Conservation (phyloP, 2,888 invertebrate genomes). For the Carabus problematicus region DNA sequence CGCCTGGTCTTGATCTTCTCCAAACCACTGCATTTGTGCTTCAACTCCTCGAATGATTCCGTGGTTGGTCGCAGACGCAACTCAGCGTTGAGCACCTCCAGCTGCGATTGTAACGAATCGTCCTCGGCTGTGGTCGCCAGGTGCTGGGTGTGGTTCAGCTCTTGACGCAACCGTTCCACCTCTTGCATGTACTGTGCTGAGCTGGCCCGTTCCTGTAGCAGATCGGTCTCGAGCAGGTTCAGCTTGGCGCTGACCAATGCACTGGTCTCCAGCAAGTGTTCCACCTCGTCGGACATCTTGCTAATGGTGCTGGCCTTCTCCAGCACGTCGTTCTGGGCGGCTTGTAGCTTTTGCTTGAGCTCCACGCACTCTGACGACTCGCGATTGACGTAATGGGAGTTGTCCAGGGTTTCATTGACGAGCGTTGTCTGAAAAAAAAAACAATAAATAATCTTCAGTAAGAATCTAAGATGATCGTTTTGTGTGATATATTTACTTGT, state of each 20-base stretch:
- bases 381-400: conserved; percentile 27
- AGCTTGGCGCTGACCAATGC: conserved; percentile 35
- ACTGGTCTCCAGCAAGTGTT: conserved; percentile 34
- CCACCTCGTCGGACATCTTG: conserved; percentile 39
- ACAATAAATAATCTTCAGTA: no score
- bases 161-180: conserved; percentile 52
- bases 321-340: conserved; percentile 33
- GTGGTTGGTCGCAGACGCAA: conserved; percentile 52
- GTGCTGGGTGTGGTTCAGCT: conserved; percentile 56
- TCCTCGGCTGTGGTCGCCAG: conserved; percentile 60
- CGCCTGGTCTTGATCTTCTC: conserved; percentile 34
- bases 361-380: conserved; percentile 20
- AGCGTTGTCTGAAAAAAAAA: conserved; percentile 36
- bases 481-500: conserved; percentile 16
- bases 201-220: conserved; percentile 45
- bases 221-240: conserved; percentile 40
- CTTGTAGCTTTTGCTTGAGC: conserved; percentile 26
- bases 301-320: conserved; percentile 32
- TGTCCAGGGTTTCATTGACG: conserved; percentile 27
- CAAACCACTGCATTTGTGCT: conserved; percentile 43
- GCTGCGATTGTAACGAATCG: conserved; percentile 60
- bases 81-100: conserved; percentile 48
- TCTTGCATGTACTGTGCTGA: conserved; percentile 49
- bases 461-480: background rate
- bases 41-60: conserved; percentile 45